Percentiles rank a stretch among this genome's conserved stretches.
Conservation (phyloP, 30 jellyfish, hydroid and myxozoan genomes). For the Chironex yamaguchii region DNA sequence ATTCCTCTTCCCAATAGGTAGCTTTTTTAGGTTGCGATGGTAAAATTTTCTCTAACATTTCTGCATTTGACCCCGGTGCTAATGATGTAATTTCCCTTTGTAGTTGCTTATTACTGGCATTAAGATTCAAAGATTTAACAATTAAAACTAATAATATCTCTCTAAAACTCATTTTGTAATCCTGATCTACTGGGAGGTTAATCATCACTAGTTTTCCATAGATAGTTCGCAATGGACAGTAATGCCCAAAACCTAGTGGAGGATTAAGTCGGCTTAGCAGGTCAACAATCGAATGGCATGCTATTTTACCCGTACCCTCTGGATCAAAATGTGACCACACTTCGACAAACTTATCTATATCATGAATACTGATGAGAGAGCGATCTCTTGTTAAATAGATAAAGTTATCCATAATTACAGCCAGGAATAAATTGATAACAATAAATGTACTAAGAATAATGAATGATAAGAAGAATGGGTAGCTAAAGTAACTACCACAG, state of each 20-base stretch:
- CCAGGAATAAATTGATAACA: constrained; percentile 81
- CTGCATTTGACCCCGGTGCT: too few species aligned
- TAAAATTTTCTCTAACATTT: too few species aligned
- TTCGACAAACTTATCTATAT: constrained; percentile 41
- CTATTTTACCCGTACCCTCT: not conserved
- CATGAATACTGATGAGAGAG: constrained; percentile 69
- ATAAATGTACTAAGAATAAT: constrained; percentile 76
- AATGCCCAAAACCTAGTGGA: constrained; percentile 87
- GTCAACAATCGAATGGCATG: not conserved
- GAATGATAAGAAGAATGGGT: constrained; percentile 75
- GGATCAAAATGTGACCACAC: constrained; percentile 55
- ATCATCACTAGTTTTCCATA: constrained; percentile 57
- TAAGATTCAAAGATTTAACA: too few species aligned
- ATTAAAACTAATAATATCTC: too few species aligned
- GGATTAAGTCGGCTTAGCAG: constrained; percentile 72
- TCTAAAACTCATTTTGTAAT: too few species aligned
- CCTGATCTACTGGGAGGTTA: constrained; percentile 59
- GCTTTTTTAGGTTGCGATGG: constrained; percentile 1
- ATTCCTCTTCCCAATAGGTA: constrained; percentile 41
- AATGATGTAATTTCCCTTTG: too few species aligned
- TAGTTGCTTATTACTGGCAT: too few species aligned
- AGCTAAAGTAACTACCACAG: constrained; percentile 76
- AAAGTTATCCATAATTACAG: constrained; percentile 90
- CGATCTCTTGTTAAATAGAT: constrained; percentile 78
- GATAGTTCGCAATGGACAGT: constrained; percentile 76